Base-by-base conservation (phyloP, 64 coral and sea anemone species). In the Hydrozoanthus tunicans region DNA sequence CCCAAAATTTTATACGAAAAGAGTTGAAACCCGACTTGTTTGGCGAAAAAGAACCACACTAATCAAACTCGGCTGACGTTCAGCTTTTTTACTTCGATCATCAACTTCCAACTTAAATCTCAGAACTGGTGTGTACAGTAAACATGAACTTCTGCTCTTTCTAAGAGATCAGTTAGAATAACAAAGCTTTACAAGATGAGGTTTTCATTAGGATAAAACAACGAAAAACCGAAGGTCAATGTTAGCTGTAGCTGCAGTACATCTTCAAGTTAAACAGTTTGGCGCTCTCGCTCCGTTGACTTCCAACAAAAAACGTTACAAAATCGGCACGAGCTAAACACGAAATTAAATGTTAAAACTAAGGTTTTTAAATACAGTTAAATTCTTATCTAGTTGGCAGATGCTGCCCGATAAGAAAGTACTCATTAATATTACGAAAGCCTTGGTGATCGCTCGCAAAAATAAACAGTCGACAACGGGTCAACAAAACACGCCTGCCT, bases 381-480 rank as follows among this genome's bases (percentile, higher is more conserved):
- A 6, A 59, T 58, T 88, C 52, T n/a, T n/a, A 13, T 60, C 2
- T 51, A 5, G 3, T 32, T 8, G 51, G 63, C 13, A 83, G 26
- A 15, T 43, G 74, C n/a, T 71, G 4, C 9, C 12, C 59, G 27
- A 53, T 12, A 76, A 76, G 26, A 83, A 32, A 66, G 27, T 15
- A 62, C n/a, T 23, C 3, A 17, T 57, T 24, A 58, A 0, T 26
- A 59, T 51, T 73, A 13, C 13, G 23, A 53, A 64, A 62, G 53
- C 83, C 84, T 62, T 73, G 53, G 56, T 32, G 56, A 61, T 88
- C 65, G 5, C n/a, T 56, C 79, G 14, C 71, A 60, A 88, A 77
- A 88, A 73, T 54, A 88, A 88, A 88, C 70, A 88, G 26, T 86
- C 53, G 25, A 17, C 55, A 73, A 61, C 56, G 26, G 58, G 17